Evolutionary conservation across 2,888 invertebrate genomes (phyloP), one percentile per base, ranked within the genome.

Genomic region (Drosophila vallismaia): DNA sequence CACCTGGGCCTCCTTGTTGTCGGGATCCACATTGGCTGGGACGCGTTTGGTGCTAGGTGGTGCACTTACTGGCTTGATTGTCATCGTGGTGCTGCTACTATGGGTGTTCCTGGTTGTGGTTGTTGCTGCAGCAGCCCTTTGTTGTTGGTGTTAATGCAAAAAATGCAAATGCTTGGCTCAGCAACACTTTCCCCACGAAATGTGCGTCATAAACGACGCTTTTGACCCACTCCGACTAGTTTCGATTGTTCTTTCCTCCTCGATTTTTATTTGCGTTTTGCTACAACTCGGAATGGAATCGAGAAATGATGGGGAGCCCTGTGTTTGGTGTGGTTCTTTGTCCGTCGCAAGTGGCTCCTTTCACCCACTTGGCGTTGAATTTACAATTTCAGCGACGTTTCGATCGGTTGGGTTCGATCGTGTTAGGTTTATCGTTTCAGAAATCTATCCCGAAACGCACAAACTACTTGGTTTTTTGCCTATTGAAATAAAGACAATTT

Each of bases 11-110:
- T 88, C 87, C 48, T 68, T 75, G 58, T 79, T 74, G 52, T 87
- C 88, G 29, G 75, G 60, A 51, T 87, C 84, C 33, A 76, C 84
- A 56, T 58, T 71, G 50, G 85, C 82, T 40, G 81, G 77, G 55
- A 79, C 82, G 8, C 90, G 89, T 55, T 89, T 90, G 50, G 84
- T 81, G n/a, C 80, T 68, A 10, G 88, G 87, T 42, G 88, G 87
- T 44, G 88, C 81, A 70, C 80, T 83, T 19, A 91, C 84, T 64
- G 92, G 92, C 79, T 91, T 91, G 59, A 92, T 92, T 52, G 92
- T 92, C 92, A 92, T 92, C 59, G 53, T 59, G 57, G 51, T 64
- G 69, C n/a, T 49, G 26, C 38, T 52, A 53, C 42, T 33, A 28
- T 28, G 46, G 46, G 38, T 44, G 29, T 66, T 59, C 50, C 56